Evolutionary conservation across 2,888 invertebrate genomes (phyloP).

Genomic region (Drosophila neoperkinsi): DNA sequence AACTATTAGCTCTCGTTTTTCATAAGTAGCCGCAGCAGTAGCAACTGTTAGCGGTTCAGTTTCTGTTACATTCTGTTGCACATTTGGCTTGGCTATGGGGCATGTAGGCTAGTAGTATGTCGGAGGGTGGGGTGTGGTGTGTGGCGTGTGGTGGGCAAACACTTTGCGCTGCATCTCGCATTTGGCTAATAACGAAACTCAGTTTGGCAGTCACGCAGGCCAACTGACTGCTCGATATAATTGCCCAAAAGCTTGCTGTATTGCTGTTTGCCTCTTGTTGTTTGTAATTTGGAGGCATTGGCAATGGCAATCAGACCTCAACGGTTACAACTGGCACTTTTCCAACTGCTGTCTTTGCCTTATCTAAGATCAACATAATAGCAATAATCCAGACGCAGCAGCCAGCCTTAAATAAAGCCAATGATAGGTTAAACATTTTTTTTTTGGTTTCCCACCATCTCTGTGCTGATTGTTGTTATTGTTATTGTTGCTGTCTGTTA

Average conservation of each 20-base stretch:
- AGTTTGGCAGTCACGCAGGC: slow-evolving; percentile 62
- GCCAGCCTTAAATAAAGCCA: slow-evolving; percentile 9
- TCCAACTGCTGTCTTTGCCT: slow-evolving; percentile 26
- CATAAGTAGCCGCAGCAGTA: slow-evolving; percentile 50
- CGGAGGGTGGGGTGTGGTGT: neutral
- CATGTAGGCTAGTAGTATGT: neutral
- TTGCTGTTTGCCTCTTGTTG: slow-evolving; percentile 26
- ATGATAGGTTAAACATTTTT: slow-evolving; percentile 1
- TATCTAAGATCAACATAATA: slow-evolving; percentile 47
- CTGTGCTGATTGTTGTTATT: neutral
- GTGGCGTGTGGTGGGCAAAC: slow-evolving; percentile 11
- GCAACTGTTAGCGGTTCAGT: neutral
- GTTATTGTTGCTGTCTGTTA: neutral
- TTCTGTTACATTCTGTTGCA: slow-evolving; percentile 78
- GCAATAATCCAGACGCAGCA: slow-evolving; percentile 52
- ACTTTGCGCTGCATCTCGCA: slow-evolving; percentile 50
- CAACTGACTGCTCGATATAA: slow-evolving; percentile 50
- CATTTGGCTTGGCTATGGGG: slow-evolving; percentile 33
- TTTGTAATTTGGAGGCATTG: slow-evolving; percentile 53
- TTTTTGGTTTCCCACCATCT: neutral
- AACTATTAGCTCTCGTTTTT: slow-evolving; percentile 80
- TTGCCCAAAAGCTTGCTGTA: slow-evolving; percentile 45
- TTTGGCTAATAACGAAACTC: slow-evolving; percentile 73
- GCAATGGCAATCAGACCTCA: slow-evolving; percentile 78
- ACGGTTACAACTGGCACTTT: slow-evolving; percentile 57